Base-by-base conservation (phyloP, 1,140 invertebrate genomes). In the Littorina saxatilis region DNA sequence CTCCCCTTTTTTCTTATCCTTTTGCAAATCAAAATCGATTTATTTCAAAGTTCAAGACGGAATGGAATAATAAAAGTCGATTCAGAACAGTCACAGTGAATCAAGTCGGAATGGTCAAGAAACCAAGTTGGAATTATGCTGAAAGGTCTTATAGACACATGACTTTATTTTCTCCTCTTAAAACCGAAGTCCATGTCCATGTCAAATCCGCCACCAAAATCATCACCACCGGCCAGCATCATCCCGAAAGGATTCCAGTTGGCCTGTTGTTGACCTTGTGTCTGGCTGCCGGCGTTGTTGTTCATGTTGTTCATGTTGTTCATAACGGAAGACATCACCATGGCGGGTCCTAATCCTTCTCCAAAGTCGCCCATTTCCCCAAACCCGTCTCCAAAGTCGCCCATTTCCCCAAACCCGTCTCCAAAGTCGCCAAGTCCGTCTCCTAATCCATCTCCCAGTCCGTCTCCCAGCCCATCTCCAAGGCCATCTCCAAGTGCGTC, bases 231-330 rank as follows among this genome's bases (percentile, higher is more conserved):
- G 5, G 27, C 27, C 23, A 29, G 4, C 58, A 61, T 61, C 7
- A 61, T 7, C n/a, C 58, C 58, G 23, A 13, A 61, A 61, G 58
- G 58, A 29, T 61, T 61, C 58, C 58, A 61, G 23, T 61, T 61
- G 4, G 9, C 4, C 5, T 23, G 20, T 61, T 61, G 58, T 61
- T 61, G 58, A n/a, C n/a, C n/a, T n/a, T n/a, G n/a, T n/a, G n/a
- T n/a, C n/a, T 47, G 43, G 43, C 5, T 9, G 17, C 43, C 17
- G 43, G 5, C 17, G 43, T 47, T 47, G 43, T 47, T 47, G 43
- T 47, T 5, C 7, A 47, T 29, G 58, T 61, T 61, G 58, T 29
- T 61, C 9, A 11, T 47, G 43, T 47, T 47, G 43, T 61, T 61
- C 9, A 61, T 13, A 9, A 61, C n/a, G 20, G 58, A 61, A 7